Evolutionary conservation across 2,888 invertebrate genomes (phyloP), one percentile per base, ranked within the genome.

Genomic region (Polyommatus iphigenia): DNA sequence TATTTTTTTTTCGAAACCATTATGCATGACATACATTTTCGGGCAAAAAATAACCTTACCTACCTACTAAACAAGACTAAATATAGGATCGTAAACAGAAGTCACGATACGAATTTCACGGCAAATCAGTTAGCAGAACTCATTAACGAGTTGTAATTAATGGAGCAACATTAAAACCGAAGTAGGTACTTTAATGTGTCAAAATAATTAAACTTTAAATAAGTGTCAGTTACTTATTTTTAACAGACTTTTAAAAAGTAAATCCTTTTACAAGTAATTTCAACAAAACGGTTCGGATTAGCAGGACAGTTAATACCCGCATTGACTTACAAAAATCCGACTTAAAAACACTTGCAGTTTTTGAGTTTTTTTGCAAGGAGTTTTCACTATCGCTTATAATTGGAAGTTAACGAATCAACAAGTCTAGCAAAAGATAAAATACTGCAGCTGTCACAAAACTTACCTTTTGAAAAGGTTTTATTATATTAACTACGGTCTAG

Each of bases 41-140:
- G 10, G 3, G 6, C 15, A 29, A 67, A 67, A 29, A 29, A 6
- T 67, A 67, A 32, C 67, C 13, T 24, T 29, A 67, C 29, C 24
- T 29, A 29, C 13, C 24, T 29, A 29, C 13, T 29, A 29, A 67
- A 29, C 18, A 32, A 32, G 10, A 62, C 67, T 67, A 32, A 67
- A 67, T 67, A 32, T 67, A 67, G 29, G 15, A 67, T 3, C 67
- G 5, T 67, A 29, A 67, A 67, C 24, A 67, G 67, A 67, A 10
- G 32, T 67, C 67, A 67, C 29, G 29, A 32, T 29, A 67, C 67
- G 29, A 67, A 67, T 67, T 67, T 67, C 67, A 67, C 67, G 67
- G 67, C 29, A 32, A 67, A 67, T 67, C 67, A 32, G 29, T 32
- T 29, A 67, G 67, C 29, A 20, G 24, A 62, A 24, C 62, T 62